A percentile compares a stretch with the other conserved stretches of the same genome.
phyloP scores from a whole-genome alignment of 2,888 invertebrate genomes.

The Miltochrista miniata region DNA sequence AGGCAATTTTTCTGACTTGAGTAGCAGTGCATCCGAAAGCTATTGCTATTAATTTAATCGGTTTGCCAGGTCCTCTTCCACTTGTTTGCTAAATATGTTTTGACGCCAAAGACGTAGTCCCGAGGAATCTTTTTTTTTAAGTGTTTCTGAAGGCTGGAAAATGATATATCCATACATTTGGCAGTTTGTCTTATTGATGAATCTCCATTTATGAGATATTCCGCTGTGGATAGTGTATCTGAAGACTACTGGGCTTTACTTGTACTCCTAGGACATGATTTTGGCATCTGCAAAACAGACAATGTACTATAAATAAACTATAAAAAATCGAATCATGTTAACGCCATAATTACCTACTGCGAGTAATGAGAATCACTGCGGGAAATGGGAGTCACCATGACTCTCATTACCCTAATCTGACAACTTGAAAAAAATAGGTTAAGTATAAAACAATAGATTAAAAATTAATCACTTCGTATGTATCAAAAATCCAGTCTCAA shows the following conservation, averaged over 20 bases:
- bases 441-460: constrained; percentile 2
- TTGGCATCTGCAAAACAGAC: constrained; percentile 1
- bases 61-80: constrained; percentile 2
- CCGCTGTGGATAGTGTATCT: not conserved
- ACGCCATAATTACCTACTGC: not conserved
- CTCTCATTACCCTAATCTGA: constrained; percentile 2
- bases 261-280: not conserved
- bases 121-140: not conserved
- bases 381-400: constrained; percentile 1
- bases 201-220: not conserved
- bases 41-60: constrained; percentile 3
- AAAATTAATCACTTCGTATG: not conserved
- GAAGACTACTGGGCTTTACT: not conserved
- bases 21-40: constrained; percentile 1
- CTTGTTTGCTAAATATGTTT: not conserved
- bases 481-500: constrained; percentile 2
- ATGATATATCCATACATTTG: not conserved
- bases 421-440: constrained; percentile 5
- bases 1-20: constrained; percentile 1
- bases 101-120: constrained; percentile 2
- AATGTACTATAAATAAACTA: not conserved
- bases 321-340: constrained; percentile 2
- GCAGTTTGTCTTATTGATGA: not conserved
- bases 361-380: not conserved
- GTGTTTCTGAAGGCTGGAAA: constrained; percentile 3